Evolutionary conservation across 2,113 vertebrate species (phyloP).

Genomic region (Buteo buteo): DNA sequence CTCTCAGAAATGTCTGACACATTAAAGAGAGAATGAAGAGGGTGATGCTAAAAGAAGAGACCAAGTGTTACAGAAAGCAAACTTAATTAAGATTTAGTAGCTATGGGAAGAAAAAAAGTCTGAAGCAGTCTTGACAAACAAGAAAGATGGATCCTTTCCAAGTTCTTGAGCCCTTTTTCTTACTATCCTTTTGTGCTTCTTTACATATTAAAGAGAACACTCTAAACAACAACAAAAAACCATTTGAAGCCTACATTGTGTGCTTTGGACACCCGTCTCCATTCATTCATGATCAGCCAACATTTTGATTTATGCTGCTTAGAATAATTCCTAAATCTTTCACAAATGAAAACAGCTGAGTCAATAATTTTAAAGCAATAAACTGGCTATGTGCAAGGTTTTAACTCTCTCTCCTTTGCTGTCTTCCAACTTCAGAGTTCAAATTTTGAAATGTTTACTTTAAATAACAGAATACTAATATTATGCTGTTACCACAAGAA

Average conservation of each 20-base stretch:
- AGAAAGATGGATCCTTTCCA: conserved; percentile 25
- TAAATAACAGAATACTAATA: not conserved
- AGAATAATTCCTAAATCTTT: conserved; percentile 4
- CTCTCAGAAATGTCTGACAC: not conserved
- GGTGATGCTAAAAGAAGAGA: not conserved
- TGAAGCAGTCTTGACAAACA: not conserved
- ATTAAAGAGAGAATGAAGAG: not conserved
- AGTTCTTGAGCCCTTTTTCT: not conserved
- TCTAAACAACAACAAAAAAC: not conserved
- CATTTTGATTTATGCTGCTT: not conserved
- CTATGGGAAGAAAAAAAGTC: not conserved
- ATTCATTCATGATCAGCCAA: conserved; percentile 37
- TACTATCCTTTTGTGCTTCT: not conserved
- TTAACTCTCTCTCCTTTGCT: not conserved
- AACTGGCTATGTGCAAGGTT: not conserved
- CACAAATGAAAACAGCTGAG: conserved; percentile 34
- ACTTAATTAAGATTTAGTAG: not conserved
- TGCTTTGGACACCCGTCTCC: not conserved
- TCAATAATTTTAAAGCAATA: conserved; percentile 25
- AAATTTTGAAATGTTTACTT: not conserved
- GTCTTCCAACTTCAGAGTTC: not conserved
- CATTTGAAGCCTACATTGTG: not conserved
- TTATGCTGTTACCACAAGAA: not conserved
- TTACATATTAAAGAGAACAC: not conserved
- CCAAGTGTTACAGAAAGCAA: not conserved